phyloP scores from a whole-genome alignment of 1,140 invertebrate genomes.

The Sycobia sp. region DNA sequence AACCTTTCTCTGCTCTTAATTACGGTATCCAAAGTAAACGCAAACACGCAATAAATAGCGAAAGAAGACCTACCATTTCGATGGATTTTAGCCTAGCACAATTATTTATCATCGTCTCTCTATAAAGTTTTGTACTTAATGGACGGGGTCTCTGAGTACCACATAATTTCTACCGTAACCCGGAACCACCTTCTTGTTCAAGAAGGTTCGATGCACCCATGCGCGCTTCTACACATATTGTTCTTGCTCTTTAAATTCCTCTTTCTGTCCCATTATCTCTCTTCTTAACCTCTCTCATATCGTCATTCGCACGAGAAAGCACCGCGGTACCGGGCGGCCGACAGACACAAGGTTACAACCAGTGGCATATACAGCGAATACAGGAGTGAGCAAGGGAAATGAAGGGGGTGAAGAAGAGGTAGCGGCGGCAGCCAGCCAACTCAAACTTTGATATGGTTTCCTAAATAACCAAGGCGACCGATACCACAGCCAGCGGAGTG shows the following conservation, averaged over 20 bases:
- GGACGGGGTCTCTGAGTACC: background rate
- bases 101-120: background rate
- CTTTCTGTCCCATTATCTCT: too few species aligned
- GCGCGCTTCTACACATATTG: background rate
- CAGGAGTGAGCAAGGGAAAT: background rate
- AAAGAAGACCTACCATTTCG: background rate
- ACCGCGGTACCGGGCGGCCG: background rate
- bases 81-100: background rate
- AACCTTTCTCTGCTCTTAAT: too few species aligned
- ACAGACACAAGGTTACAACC: background rate
- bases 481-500: conserved; percentile 49
- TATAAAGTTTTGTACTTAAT: conserved; percentile 11
- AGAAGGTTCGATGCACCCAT: conserved; percentile 22
- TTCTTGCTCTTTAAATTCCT: too few species aligned
- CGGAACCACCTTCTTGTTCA: conserved; percentile 50
- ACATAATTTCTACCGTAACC: conserved; percentile 30
- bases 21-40: too few species aligned
- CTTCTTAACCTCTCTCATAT: conserved; percentile 33
- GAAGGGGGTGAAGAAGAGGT: conserved; percentile 39
- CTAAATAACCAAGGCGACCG: conserved; percentile 59
- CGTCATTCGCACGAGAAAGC: conserved; percentile 25
- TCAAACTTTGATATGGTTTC: conserved; percentile 61
- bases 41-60: background rate
- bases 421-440: conserved; percentile 49
- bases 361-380: too few species aligned